Evolutionary conservation across 35 echinoderm and acorn worm species (phyloP), one percentile per base, ranked within the genome.

Genomic region (Holothuria glaberrima): DNA sequence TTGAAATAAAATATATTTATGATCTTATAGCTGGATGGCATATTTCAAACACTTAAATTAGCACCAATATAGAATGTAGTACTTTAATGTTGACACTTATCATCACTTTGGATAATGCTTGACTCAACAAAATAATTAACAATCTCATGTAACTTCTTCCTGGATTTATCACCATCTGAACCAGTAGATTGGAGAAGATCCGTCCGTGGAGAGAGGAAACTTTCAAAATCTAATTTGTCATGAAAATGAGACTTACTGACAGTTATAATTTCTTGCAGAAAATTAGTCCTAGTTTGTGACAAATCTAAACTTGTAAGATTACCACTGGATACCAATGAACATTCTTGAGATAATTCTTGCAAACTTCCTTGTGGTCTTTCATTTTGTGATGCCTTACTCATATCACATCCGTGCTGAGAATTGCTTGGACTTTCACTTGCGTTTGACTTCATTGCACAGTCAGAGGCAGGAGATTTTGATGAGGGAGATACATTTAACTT

Each of bases 121-220:
- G 16, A 14, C 50, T 54, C 50, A 54, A 54, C 50, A 9, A 54
- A 54, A 54, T 54, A 54, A 54, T 54, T 17, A 9, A 12, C 9
- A 54, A 54, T 54, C 1, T 54, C 0, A 14, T 54, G 50, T 17
- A 54, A 54, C 50, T 54, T 17, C 16, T 54, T 14, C 50, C 13
- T 54, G 16, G 50, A 2, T 9, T 54, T 17, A 5, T 12, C 13
- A 54, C 10, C 16, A 1, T 1, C 50, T 9, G 50, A 9, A 17
- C 36, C 19, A 3, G 50, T 25, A 52, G 44, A 21, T 52, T 12
- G 24, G n/a, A 78, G 21, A 78, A 48, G 26, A 48, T 78, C 38
- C 13, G 36, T 78, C 20, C 74, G n/a, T 27, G 44, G 22, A 78
- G 74, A 78, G 13, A 78, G 12, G 74, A 78, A 78, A 25, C 50